Percentiles rank a stretch among this genome's conserved stretches.
Conservation (phyloP, 2,797 vertebrate species). For the Fundulus diaphanus region DNA sequence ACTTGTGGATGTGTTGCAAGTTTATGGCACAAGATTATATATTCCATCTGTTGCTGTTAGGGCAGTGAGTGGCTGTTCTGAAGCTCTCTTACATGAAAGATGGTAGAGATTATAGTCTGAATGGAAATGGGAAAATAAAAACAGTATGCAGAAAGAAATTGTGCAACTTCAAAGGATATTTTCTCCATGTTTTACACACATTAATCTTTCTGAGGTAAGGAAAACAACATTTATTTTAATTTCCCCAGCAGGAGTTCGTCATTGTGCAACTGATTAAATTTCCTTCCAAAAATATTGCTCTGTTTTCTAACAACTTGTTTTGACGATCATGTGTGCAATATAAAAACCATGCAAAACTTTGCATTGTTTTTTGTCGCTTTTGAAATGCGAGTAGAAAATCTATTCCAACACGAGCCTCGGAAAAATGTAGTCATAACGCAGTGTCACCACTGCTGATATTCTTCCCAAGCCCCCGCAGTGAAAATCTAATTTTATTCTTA, state of each 20-base stretch:
- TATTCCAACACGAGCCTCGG: not conserved
- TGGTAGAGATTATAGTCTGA: conserved; percentile 34
- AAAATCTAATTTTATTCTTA: conserved; percentile 1
- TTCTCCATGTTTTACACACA: conserved; percentile 3
- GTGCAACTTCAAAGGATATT: conserved; percentile 6
- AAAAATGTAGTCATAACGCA: not conserved
- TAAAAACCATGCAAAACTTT: not conserved
- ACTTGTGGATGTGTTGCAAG: conserved; percentile 23
- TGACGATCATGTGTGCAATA: not conserved
- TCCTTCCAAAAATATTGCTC: not conserved
- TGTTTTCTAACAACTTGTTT: not conserved
- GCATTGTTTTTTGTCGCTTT: not conserved
- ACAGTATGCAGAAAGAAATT: conserved; percentile 8
- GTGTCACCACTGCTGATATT: not conserved
- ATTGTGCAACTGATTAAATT: conserved; percentile 1
- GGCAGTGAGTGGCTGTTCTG: conserved; percentile 15
- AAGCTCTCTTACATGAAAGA: conserved; percentile 34
- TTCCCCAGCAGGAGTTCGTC: conserved; percentile 3
- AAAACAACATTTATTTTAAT: conserved; percentile 6
- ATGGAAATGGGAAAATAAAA: conserved; percentile 10
- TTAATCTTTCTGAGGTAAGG: conserved; percentile 2
- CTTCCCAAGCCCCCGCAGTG: not conserved
- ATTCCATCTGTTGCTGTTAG: conserved; percentile 46
- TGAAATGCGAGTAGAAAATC: not conserved
- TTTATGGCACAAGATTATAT: conserved; percentile 35